These are phyloP conservation scores for Resseliella maxima DNA, from an alignment of 2,888 invertebrate species.

Conservation along the genomic window DNA sequence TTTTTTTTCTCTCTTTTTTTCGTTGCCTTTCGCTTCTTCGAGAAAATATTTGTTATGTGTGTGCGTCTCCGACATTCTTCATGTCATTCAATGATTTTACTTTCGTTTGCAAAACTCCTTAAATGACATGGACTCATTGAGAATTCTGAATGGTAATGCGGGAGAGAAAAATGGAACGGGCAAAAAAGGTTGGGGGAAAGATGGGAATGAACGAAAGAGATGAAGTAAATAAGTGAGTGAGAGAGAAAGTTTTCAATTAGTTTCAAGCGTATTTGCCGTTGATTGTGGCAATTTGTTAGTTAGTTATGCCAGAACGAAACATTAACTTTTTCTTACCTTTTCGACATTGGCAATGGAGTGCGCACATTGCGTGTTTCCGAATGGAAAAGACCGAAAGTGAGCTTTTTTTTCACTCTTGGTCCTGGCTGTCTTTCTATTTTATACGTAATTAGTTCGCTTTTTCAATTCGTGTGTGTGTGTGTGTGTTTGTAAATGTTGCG, in stretches of 20 bases:
- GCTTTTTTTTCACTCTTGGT: background rate
- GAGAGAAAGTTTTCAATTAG: conserved; percentile 49
- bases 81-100: conserved; percentile 15
- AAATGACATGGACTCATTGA: conserved; percentile 33
- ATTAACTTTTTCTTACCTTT: conserved; percentile 49
- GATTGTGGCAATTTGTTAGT: conserved; percentile 47
- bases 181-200: too few species aligned
- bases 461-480: background rate
- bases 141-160: background rate
- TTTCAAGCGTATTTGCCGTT: conserved; percentile 34
- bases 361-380: background rate
- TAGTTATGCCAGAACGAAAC: background rate
- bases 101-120: background rate
- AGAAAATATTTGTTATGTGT: background rate
- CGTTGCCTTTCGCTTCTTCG: background rate
- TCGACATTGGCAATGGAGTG: background rate
- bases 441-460: conserved; percentile 22
- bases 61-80: background rate
- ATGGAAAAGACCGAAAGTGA: background rate
- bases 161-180: background rate
- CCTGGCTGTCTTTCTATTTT: background rate
- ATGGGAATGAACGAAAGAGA: too few species aligned
- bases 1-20: background rate
- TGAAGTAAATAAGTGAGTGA: too few species aligned
- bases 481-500: background rate